phyloP scores from a whole-genome alignment of 1,140 invertebrate genomes.

The Pseudomyrmex concolor region DNA sequence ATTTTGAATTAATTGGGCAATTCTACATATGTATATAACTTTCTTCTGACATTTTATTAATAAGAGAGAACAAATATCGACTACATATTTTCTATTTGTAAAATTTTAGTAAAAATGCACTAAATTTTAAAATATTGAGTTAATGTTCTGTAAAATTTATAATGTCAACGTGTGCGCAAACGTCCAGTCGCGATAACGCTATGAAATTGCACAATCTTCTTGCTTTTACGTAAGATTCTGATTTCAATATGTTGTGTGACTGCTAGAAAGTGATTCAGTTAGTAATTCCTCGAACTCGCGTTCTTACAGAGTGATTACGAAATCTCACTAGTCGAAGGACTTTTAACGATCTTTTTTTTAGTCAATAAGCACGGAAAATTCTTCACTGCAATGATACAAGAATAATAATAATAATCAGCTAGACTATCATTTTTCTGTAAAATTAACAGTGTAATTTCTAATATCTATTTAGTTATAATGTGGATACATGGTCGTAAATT shows the following conservation, averaged over 20 bases:
- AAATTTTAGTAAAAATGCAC: too few relatives aligned
- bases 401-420: not conserved
- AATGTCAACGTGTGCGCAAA: not conserved
- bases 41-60: too few relatives aligned
- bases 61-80: too few relatives aligned
- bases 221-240: constrained; percentile 36
- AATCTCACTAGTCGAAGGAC: constrained; percentile 6
- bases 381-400: not conserved
- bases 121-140: too few relatives aligned
- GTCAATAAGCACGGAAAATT: not conserved
- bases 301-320: constrained; percentile 23
- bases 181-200: constrained; percentile 11
- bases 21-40: too few relatives aligned
- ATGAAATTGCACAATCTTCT: constrained; percentile 25
- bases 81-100: too few relatives aligned
- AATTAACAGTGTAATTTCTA: not conserved
- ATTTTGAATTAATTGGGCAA: too few relatives aligned
- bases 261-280: constrained; percentile 33
- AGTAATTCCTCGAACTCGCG: constrained; percentile 34
- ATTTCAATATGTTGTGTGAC: not conserved
- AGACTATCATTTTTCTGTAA: not conserved
- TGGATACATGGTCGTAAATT: too few relatives aligned
- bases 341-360: constrained; percentile 10
- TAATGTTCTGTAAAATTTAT: not conserved
- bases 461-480: too few relatives aligned